These are phyloP conservation scores for Lerema accius DNA, from an alignment of 1,140 invertebrate species.

Conservation along the genomic window DNA sequence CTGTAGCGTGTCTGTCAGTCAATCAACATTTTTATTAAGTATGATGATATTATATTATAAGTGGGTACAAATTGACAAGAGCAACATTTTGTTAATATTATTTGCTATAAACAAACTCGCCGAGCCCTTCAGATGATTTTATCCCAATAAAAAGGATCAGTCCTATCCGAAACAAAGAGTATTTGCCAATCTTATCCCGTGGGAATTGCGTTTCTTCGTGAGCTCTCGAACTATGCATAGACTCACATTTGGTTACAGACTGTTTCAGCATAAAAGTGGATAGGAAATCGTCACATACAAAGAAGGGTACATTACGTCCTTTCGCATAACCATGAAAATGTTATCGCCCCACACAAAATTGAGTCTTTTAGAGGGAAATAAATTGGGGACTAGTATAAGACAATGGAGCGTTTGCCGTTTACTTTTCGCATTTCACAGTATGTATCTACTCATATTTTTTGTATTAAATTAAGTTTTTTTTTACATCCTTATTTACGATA, in stretches of 20 bases:
- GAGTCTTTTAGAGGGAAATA: slow-evolving; percentile 54
- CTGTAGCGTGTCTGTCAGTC: no score
- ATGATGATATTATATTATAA: no score
- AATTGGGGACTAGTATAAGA: slow-evolving; percentile 51
- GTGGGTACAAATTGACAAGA: no score
- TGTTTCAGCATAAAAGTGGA: slow-evolving; percentile 38
- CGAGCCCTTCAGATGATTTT: slow-evolving; percentile 16
- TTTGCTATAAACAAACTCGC: slow-evolving; percentile 3
- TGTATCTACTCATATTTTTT: no score
- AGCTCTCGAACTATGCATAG: slow-evolving; percentile 39
- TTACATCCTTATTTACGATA: no score
- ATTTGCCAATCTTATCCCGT: slow-evolving; percentile 24
- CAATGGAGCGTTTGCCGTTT: slow-evolving; percentile 38
- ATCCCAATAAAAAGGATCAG: slow-evolving; percentile 34
- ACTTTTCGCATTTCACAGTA: slow-evolving; percentile 15
- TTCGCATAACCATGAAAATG: slow-evolving; percentile 62
- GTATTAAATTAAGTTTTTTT: neutral
- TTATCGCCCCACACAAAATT: slow-evolving; percentile 58
- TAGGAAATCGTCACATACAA: slow-evolving; percentile 42
- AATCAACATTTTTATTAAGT: no score
- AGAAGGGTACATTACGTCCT: slow-evolving; percentile 43
- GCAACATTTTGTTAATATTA: neutral
- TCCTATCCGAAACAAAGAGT: slow-evolving; percentile 29
- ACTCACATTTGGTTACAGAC: slow-evolving; percentile 39
- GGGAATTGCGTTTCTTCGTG: slow-evolving; percentile 22